A percentile compares a stretch with the other conserved stretches of the same genome.
phyloP scores from a whole-genome alignment of 2,888 invertebrate species.

The Lepidonotus clava region DNA sequence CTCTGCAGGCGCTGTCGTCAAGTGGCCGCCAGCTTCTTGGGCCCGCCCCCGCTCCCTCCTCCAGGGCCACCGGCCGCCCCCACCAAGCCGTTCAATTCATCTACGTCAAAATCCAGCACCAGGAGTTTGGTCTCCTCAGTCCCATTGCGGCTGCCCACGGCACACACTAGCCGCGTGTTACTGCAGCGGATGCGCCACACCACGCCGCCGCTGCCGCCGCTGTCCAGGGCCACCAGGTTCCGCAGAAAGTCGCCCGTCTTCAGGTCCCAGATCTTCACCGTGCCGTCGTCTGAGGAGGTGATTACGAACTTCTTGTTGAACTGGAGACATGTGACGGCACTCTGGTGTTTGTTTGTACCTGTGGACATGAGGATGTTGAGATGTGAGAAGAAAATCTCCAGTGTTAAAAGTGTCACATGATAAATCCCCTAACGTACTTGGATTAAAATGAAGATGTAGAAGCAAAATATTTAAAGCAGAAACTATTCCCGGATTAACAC shows the following conservation, averaged over 20 bases:
- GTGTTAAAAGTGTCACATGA: too few relatives aligned
- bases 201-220: slow-evolving; percentile 98
- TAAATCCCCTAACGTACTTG: too few relatives aligned
- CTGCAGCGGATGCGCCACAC: slow-evolving; percentile 98
- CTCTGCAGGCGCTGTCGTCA: neutral
- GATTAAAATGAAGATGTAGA: too few relatives aligned
- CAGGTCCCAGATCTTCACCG: slow-evolving; percentile 99
- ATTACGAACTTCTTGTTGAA: slow-evolving; percentile 97
- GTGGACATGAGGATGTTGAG: slow-evolving; percentile 60
- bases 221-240: slow-evolving; percentile 94
- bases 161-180: slow-evolving; percentile 97
- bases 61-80: neutral
- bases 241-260: slow-evolving; percentile 96
- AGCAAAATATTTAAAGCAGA: too few relatives aligned
- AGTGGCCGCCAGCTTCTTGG: neutral
- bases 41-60: neutral
- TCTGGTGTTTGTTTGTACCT: slow-evolving; percentile 98
- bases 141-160: slow-evolving; percentile 98
- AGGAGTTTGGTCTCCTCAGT: slow-evolving; percentile 99
- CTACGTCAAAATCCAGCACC: slow-evolving; percentile 96
- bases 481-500: too few relatives aligned
- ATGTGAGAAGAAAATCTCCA: neutral
- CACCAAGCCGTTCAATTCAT: slow-evolving; percentile 63
- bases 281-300: slow-evolving; percentile 99
- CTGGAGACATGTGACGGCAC: slow-evolving; percentile 98